Percentiles rank a stretch among this genome's conserved stretches.
These are phyloP conservation scores for Balaenoptera acutorostrata DNA, from an alignment of 2,113 vertebrate species.

Conservation along the genomic window DNA sequence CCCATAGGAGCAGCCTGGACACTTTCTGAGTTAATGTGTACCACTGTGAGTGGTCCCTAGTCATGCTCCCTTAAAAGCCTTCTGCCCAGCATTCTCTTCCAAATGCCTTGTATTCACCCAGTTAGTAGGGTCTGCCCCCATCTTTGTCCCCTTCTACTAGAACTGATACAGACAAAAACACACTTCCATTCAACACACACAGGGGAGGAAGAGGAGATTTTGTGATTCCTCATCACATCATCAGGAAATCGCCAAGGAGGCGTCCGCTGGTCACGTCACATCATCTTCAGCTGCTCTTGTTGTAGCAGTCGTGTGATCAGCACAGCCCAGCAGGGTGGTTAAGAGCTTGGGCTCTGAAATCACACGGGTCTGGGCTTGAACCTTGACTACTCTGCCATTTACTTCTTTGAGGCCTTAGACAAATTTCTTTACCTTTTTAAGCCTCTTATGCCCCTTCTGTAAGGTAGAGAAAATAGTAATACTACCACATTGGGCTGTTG, in stretches of 20 bases:
- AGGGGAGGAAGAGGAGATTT: background rate
- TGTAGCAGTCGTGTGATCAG: background rate
- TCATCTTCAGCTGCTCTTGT: background rate
- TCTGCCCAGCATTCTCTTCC: background rate
- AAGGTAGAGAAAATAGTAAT: background rate
- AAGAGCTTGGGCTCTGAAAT: background rate
- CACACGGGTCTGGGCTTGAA: background rate
- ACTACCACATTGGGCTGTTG: background rate
- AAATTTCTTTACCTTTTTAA: background rate
- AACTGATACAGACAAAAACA: background rate
- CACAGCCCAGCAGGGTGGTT: background rate
- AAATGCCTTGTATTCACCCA: background rate
- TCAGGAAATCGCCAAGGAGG: background rate
- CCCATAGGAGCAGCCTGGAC: background rate
- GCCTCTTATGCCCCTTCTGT: background rate
- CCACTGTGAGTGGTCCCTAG: background rate
- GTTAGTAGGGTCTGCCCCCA: background rate
- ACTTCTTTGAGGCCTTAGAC: background rate
- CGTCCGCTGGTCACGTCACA: accelerated
- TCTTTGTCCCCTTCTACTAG: background rate
- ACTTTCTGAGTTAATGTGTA: background rate
- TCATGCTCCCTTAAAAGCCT: background rate
- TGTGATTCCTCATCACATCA: background rate
- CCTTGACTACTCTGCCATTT: background rate
- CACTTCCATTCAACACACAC: too few relatives aligned